These are phyloP conservation scores for Balaenoptera acutorostrata DNA, from an alignment of 2,113 vertebrate genomes.

Conservation along the genomic window DNA sequence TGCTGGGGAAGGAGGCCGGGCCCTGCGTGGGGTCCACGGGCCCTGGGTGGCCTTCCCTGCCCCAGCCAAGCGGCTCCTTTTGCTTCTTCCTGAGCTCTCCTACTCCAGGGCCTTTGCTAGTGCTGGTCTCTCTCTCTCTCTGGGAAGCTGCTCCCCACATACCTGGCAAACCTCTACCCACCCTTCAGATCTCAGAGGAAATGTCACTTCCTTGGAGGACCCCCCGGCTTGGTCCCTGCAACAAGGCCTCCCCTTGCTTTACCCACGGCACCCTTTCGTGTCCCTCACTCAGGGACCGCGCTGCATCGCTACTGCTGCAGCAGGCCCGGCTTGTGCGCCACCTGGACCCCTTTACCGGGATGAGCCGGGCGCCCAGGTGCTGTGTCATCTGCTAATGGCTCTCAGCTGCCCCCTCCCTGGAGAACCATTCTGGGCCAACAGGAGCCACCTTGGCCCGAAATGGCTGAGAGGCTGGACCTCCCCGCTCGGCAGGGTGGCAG, in stretches of 20 bases:
- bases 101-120: neutral
- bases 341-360: fast-evolving
- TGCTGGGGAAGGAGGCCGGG: no score
- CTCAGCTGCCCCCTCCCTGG: neutral
- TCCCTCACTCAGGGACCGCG: fast-evolving
- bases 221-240: neutral
- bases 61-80: neutral
- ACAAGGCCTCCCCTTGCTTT: neutral
- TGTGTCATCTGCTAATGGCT: no score
- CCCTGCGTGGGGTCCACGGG: neutral
- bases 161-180: neutral
- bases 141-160: neutral
- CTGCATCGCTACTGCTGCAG: fast-evolving
- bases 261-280: neutral
- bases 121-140: neutral
- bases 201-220: neutral
- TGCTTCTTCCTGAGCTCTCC: neutral
- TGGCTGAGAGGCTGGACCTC: neutral
- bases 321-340: fast-evolving
- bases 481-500: neutral
- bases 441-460: neutral
- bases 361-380: fast-evolving
- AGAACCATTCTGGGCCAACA: neutral
- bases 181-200: neutral
- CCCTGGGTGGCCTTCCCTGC: neutral